Percentiles rank a stretch among this genome's conserved stretches.
phyloP scores from a whole-genome alignment of 2,113 vertebrate genomes.

The Melospiza melodia region DNA sequence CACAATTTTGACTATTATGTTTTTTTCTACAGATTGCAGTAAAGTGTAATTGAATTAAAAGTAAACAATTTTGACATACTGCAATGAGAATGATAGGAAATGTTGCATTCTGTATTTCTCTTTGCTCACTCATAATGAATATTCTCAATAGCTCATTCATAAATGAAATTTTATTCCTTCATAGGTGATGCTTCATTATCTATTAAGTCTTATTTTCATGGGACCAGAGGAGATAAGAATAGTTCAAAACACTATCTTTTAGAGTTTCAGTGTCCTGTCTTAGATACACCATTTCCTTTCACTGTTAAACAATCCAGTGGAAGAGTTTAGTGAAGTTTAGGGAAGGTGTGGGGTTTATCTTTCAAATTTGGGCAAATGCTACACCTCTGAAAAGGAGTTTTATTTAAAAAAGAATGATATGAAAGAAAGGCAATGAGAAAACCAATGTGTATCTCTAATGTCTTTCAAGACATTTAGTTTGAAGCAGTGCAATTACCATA shows the following conservation, averaged over 20 bases:
- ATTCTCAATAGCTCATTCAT: background rate
- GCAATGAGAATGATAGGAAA: background rate
- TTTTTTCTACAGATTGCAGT: background rate
- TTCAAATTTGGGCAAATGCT: background rate
- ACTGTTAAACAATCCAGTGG: background rate
- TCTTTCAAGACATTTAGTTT: conserved; percentile 30
- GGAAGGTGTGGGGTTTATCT: background rate
- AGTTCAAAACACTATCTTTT: background rate
- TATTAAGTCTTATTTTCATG: background rate
- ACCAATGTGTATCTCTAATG: background rate
- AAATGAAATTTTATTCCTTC: background rate
- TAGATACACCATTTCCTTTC: background rate
- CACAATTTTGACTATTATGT: background rate
- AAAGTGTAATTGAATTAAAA: background rate
- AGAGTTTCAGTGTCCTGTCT: background rate
- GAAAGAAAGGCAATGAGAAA: background rate
- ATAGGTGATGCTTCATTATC: background rate
- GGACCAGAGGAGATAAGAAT: background rate
- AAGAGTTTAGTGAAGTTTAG: background rate
- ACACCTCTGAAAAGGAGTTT: background rate
- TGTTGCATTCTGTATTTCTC: background rate
- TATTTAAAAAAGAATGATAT: background rate
- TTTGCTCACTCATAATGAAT: background rate
- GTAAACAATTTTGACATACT: background rate
- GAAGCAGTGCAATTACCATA: background rate